Evolutionary conservation across 2,888 invertebrate species (phyloP).

Genomic region (Autographa pulchrina): DNA sequence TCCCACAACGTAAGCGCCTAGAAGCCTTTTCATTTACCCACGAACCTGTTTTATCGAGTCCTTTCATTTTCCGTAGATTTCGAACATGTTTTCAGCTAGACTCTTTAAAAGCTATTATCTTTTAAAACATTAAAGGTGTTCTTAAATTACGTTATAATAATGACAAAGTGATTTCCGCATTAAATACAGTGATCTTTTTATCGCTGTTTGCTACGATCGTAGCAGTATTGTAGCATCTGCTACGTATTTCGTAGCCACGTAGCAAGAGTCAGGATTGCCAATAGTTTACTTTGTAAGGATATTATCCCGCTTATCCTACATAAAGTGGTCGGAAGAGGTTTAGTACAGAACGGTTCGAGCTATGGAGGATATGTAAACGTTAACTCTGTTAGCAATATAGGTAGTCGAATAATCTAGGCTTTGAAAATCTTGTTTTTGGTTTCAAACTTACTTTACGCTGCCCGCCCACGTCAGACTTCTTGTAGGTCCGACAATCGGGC

Average conservation of each 20-base stretch:
- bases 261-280: constrained; percentile 4
- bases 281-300: constrained; percentile 2
- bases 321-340: neutral
- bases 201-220: neutral
- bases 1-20: neutral
- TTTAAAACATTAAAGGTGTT: neutral
- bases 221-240: constrained; percentile 5
- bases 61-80: constrained; percentile 5
- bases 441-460: neutral
- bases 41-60: constrained; percentile 13
- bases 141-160: neutral
- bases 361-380: neutral
- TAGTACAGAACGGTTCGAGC: neutral
- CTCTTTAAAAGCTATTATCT: neutral
- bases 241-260: constrained; percentile 14
- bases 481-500: no score
- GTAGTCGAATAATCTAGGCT: neutral
- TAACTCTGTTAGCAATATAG: neutral
- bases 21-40: constrained; percentile 13
- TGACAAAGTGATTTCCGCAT: neutral
- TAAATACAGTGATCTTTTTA: neutral
- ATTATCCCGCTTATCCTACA: neutral
- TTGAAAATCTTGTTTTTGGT: neutral
- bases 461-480: no score
- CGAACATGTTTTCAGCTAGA: neutral